Evolutionary conservation across 2,888 invertebrate species (phyloP).

Genomic region (Amiota mariae): DNA sequence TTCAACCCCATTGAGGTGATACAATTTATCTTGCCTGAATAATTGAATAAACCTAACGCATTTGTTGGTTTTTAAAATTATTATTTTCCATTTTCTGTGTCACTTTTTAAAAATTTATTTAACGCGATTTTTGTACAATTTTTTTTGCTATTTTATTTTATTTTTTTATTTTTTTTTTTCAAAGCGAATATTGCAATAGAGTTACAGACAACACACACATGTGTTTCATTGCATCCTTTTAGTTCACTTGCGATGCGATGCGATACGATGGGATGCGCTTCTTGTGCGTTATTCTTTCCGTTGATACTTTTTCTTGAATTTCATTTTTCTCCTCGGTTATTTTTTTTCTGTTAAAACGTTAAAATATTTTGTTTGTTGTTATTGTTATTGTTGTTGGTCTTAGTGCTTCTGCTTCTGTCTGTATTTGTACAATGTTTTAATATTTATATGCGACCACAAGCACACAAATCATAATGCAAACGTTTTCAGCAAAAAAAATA

Average conservation of each 20-base stretch:
- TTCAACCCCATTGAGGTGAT: too few species aligned
- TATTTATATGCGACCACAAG: slow-evolving; percentile 64
- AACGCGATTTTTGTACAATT: slow-evolving; percentile 50
- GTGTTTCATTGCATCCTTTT: neutral
- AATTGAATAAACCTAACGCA: too few species aligned
- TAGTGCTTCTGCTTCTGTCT: neutral
- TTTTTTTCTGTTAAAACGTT: neutral
- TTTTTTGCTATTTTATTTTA: slow-evolving; percentile 29
- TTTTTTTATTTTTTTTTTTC: neutral
- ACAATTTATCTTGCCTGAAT: too few species aligned
- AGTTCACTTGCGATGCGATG: too few species aligned
- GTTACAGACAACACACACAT: slow-evolving; percentile 10
- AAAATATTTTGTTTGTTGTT: neutral
- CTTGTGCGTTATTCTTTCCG: neutral
- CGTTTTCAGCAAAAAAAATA: slow-evolving; percentile 2
- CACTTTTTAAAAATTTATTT: slow-evolving; percentile 64
- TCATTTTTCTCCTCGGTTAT: neutral
- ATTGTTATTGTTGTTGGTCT: neutral
- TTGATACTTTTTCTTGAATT: neutral
- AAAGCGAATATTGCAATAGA: neutral
- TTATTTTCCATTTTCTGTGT: slow-evolving; percentile 61
- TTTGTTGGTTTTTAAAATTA: slow-evolving; percentile 48
- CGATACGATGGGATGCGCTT: too few species aligned
- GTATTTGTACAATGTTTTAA: slow-evolving; percentile 63
- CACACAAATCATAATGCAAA: slow-evolving; percentile 58